A percentile compares a stretch with the other conserved stretches of the same genome.
Conservation (phyloP, 2,797 vertebrate genomes). For the Anabas testudineus region DNA sequence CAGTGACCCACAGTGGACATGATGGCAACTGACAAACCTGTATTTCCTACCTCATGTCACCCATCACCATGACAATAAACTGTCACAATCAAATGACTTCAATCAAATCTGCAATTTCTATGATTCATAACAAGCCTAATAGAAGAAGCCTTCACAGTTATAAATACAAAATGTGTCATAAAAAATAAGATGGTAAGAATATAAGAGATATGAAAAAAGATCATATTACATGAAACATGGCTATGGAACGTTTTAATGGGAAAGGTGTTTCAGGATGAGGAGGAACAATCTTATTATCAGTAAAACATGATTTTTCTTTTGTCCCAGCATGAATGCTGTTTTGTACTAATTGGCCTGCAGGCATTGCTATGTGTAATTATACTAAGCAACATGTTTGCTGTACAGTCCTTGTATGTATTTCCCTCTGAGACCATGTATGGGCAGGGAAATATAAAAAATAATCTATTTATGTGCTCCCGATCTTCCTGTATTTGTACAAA, state of each 20-base stretch:
- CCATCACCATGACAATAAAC: background rate
- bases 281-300: constrained; percentile 26
- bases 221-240: background rate
- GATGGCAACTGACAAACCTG: constrained; percentile 11
- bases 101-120: too few relatives aligned
- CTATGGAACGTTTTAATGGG: background rate
- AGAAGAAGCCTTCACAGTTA: background rate
- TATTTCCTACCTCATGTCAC: background rate
- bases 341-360: constrained; percentile 49
- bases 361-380: constrained; percentile 31
- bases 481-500: background rate
- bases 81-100: background rate
- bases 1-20: constrained; percentile 39
- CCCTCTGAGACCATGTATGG: background rate
- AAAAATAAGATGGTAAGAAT: background rate
- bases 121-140: background rate
- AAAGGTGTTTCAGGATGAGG: constrained; percentile 18
- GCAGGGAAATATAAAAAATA: background rate
- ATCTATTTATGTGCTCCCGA: constrained; percentile 1
- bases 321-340: constrained; percentile 26
- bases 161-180: background rate
- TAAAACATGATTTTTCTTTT: constrained; percentile 32
- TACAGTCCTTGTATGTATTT: constrained; percentile 14
- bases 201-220: constrained; percentile 4
- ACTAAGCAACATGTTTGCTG: constrained; percentile 19